phyloP scores from a whole-genome alignment of 2,113 vertebrate genomes.

The Raja brachyura region DNA sequence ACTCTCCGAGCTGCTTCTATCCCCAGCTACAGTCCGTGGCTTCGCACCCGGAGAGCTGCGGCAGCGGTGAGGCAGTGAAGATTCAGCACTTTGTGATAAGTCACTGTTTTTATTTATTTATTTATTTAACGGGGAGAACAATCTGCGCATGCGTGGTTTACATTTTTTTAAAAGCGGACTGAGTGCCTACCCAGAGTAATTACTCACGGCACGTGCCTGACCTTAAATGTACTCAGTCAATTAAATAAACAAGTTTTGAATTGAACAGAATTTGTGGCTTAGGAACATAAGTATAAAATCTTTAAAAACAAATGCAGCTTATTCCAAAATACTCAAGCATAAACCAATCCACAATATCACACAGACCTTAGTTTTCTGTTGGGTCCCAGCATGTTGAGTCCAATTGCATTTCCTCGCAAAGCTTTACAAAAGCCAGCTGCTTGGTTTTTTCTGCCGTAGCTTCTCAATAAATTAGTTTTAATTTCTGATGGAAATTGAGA shows the following conservation, averaged over 20 bases:
- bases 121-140: no score
- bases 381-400: conserved; percentile 69
- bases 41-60: no score
- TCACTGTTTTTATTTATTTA: no score
- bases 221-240: not conserved
- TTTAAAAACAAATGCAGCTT: not conserved
- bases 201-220: no score
- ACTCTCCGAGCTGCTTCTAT: no score
- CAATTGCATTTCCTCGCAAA: conserved; percentile 63
- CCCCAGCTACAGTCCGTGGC: no score
- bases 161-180: no score
- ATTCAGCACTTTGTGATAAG: no score
- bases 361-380: conserved; percentile 71
- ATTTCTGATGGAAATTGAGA: conserved; percentile 58
- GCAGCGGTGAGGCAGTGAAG: no score
- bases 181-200: no score
- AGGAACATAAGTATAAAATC: not conserved
- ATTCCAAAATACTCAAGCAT: not conserved
- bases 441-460: conserved; percentile 63
- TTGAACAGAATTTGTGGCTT: not conserved
- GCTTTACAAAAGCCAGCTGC: conserved; percentile 56
- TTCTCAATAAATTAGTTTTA: conserved; percentile 63
- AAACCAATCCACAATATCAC: conserved; percentile 29
- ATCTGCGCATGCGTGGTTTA: no score
- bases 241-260: not conserved